Percentiles rank a stretch among this genome's conserved stretches.
Evolutionary conservation across 2,888 invertebrate species (phyloP).

Genomic region (Dasypolia templi): DNA sequence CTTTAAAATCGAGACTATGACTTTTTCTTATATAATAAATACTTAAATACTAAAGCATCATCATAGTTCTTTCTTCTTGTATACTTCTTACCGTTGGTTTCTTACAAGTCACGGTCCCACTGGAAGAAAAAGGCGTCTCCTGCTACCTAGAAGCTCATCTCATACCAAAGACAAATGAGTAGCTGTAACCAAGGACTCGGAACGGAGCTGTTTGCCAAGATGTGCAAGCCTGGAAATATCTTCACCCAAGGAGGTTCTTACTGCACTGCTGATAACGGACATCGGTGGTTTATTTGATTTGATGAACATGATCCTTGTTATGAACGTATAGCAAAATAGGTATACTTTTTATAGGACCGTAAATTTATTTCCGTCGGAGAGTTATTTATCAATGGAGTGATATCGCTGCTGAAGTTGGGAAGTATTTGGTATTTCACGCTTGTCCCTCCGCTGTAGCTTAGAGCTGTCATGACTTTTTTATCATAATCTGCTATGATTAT

Average conservation of each 20-base stretch:
- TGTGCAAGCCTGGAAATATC: not conserved
- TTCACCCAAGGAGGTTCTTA: not conserved
- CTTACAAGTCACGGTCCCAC: not conserved
- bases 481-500: slow-evolving; percentile 25
- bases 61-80: too few species aligned
- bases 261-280: not conserved
- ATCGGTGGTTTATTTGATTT: not conserved
- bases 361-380: not conserved
- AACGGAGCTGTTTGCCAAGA: not conserved
- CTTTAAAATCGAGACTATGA: too few species aligned
- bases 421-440: slow-evolving; percentile 22
- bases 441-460: not conserved
- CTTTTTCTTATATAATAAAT: too few species aligned
- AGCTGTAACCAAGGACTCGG: not conserved
- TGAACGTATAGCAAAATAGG: not conserved
- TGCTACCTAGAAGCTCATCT: not conserved
- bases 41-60: too few species aligned
- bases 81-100: not conserved
- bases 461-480: slow-evolving; percentile 35
- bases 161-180: not conserved
- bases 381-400: slow-evolving; percentile 8
- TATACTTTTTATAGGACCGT: not conserved
- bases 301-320: not conserved
- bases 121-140: not conserved
- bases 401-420: not conserved